phyloP scores from a whole-genome alignment of 2,888 invertebrate genomes.

The Luperina nickerlii region DNA sequence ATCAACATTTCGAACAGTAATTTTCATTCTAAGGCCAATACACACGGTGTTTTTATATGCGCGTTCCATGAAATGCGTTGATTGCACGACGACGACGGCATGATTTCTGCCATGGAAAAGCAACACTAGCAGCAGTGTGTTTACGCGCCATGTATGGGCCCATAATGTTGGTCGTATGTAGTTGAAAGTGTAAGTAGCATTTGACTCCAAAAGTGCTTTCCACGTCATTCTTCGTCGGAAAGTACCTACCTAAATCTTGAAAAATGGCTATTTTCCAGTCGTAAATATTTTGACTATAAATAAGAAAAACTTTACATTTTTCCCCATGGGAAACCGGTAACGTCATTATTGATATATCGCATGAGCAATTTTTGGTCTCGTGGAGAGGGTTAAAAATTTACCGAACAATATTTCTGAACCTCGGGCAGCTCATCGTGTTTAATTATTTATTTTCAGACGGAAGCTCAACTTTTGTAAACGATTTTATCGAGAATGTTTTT shows the following conservation, averaged over 20 bases:
- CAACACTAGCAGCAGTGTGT: too few species aligned
- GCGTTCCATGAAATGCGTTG: neutral
- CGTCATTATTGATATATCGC: neutral
- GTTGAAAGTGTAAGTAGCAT: neutral
- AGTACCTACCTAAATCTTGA: neutral
- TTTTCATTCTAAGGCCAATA: neutral
- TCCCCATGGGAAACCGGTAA: neutral
- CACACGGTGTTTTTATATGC: neutral
- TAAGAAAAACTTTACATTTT: neutral
- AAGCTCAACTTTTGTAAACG: constrained; percentile 3
- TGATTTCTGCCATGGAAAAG: neutral
- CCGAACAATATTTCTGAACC: neutral
- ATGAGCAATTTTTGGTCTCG: constrained; percentile 15
- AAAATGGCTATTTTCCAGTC: neutral
- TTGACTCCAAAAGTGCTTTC: neutral
- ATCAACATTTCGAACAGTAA: neutral
- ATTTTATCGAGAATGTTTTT: neutral
- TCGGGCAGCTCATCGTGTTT: neutral
- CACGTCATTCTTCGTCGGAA: too few species aligned
- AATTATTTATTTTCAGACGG: constrained; percentile 22
- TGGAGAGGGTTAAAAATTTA: constrained; percentile 12
- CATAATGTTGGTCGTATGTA: neutral
- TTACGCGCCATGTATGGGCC: neutral
- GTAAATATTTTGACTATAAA: neutral
- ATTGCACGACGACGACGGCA: neutral